Base-by-base conservation (phyloP, 2,797 vertebrate species). In the Tapera naevia region DNA sequence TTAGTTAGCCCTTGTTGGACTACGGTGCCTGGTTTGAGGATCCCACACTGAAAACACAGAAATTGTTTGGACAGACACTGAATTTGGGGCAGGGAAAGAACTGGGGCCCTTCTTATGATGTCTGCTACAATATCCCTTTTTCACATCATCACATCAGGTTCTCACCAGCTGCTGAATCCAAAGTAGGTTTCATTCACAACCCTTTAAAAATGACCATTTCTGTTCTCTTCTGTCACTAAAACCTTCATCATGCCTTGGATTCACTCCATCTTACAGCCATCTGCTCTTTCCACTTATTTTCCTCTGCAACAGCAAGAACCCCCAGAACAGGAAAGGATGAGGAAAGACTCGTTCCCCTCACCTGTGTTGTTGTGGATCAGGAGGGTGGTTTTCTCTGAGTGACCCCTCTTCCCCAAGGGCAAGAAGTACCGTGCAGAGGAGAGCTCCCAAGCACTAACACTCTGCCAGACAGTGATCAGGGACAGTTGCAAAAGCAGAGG, bases 321-420 rank as follows among this genome's bases (percentile, higher is more conserved):
- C 24, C 22, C 17, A 17, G 45, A 4, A 2, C 1, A 69, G 43
- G 27, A 67, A 37, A 62, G 7, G 54, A 7, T 6, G 54, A 58
- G 67, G 72, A 85, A 50, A 50, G n/a, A 21, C 16, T 33, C 0
- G 0, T 5, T 18, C 5, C 6, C 65, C 97, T 97, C 83, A 99
- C 99, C 98, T 28, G 98, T 98, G 81, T 98, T 97, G 96, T 99
- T 99, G 93, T 98, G 97, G n/a, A 99, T 91, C 83, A 99, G 97
- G 35, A 99, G 98, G 80, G 93, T 97, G 37, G 98, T 98, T 69
- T 97, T 74, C 56, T 98, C 98, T 39, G 75, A 94, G 54, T 35
- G 95, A 10, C 96, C 93, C 1, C 46, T 83, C 91, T 98, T 98
- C 75, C 98, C 97, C 33, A 79, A 97, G 7, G 94, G 97, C 22